A percentile compares a stretch with the other conserved stretches of the same genome.
Conservation (phyloP, 92 coral and sea anemone species). For the Nematostella vectensis region DNA sequence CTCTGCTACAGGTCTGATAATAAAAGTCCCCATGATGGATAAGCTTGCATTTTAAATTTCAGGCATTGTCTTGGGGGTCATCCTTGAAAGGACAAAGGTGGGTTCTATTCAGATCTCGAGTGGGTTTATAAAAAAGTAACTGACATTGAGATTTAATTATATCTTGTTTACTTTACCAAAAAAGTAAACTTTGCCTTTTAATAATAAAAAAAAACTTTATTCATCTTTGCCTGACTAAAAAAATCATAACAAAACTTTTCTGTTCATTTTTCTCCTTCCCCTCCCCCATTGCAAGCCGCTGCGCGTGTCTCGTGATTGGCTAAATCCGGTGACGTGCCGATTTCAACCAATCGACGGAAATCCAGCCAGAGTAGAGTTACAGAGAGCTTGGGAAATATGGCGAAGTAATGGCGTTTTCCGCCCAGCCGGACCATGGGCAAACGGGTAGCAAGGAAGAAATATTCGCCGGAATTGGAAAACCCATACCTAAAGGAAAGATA, state of each 20-base stretch:
- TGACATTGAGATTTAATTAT: too few species aligned
- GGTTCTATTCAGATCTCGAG: too few species aligned
- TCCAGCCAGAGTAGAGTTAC: conserved; percentile 56
- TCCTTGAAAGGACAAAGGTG: too few species aligned
- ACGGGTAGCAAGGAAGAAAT: conserved; percentile 76
- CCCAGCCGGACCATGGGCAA: conserved; percentile 99
- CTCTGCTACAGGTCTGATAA: too few species aligned
- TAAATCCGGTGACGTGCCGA: conserved; percentile 58
- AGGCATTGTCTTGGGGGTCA: too few species aligned
- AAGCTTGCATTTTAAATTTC: too few species aligned
- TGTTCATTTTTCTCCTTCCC: conserved; percentile 24
- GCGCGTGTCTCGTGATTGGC: conserved; percentile 54
- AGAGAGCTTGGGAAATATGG: conserved; percentile 88
- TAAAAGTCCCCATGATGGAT: too few species aligned
- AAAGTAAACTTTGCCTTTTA: too few species aligned
- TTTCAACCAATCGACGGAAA: conserved; percentile 66
- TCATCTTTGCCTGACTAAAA: neutral
- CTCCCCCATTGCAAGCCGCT: conserved; percentile 26
- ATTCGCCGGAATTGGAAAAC: conserved; percentile 59
- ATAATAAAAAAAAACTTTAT: too few species aligned
- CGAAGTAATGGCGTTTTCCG: conserved; percentile 99
- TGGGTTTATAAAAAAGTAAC: too few species aligned
- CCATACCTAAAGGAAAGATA: conserved; percentile 45
- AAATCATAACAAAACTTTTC: neutral
- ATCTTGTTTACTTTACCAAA: too few species aligned